Conservation (phyloP, 1,140 invertebrate species). For the Calosoma granatense region DNA sequence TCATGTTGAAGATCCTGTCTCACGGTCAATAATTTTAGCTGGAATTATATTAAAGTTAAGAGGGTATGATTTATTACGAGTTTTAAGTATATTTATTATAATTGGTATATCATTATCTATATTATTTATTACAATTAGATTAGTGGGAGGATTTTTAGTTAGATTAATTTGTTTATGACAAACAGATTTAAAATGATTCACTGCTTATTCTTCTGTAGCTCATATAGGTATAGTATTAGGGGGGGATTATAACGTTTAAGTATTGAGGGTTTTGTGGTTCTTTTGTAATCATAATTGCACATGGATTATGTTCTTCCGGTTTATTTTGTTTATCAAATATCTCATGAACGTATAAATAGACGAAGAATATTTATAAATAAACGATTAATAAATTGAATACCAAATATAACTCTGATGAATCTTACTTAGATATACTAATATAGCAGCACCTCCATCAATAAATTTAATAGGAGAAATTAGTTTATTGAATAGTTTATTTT, state of each 20-base stretch:
- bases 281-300: slow-evolving; percentile 49
- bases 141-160: slow-evolving; percentile 43
- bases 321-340: too few species aligned
- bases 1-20: slow-evolving; percentile 61
- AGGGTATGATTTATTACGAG: slow-evolving; percentile 48
- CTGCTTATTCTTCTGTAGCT: slow-evolving; percentile 52
- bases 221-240: slow-evolving; percentile 45
- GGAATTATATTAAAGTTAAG: slow-evolving; percentile 59
- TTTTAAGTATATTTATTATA: slow-evolving; percentile 36
- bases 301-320: too few species aligned
- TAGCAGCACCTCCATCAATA: too few species aligned
- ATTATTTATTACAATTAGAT: slow-evolving; percentile 40
- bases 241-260: slow-evolving; percentile 37
- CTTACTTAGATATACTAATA: too few species aligned
- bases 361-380: too few species aligned
- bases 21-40: slow-evolving; percentile 59
- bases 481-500: too few species aligned
- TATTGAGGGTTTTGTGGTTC: slow-evolving; percentile 37
- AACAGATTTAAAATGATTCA: slow-evolving; percentile 47
- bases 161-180: slow-evolving; percentile 50
- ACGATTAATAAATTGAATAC: too few species aligned
- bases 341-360: too few species aligned
- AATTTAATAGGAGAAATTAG: too few species aligned
- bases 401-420: too few species aligned
- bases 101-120: slow-evolving; percentile 36